These are phyloP conservation scores for Cladopsammia gracilis DNA, from an alignment of 64 coral and sea anemone genomes.

Conservation along the genomic window DNA sequence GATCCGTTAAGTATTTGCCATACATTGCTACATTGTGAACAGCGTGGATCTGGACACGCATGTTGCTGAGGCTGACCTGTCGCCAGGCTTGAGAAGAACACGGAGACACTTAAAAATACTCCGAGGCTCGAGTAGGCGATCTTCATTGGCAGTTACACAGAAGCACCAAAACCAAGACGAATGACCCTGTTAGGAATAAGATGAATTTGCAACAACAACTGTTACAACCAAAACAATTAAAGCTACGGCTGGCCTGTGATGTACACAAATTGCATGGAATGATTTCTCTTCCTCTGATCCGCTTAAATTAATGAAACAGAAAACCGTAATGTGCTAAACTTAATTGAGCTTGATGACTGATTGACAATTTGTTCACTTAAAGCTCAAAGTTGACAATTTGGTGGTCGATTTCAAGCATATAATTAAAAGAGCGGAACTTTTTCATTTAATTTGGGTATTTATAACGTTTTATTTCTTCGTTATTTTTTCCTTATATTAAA, in stretches of 20 bases:
- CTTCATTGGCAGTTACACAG: not conserved
- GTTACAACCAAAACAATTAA: not conserved
- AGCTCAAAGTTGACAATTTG: slow-evolving; percentile 11
- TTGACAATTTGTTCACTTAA: slow-evolving; percentile 1
- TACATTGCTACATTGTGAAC: not conserved
- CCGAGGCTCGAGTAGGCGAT: not conserved
- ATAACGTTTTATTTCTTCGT: not conserved
- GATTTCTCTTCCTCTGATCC: not conserved
- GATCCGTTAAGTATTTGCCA: not conserved
- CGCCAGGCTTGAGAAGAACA: not conserved
- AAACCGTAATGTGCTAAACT: not conserved
- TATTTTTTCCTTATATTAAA: not conserved
- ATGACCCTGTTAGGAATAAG: not conserved
- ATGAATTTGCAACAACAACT: not conserved
- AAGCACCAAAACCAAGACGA: not conserved
- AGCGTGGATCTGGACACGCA: not conserved
- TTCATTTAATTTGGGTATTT: not conserved
- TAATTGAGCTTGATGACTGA: slow-evolving; percentile 47
- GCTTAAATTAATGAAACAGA: not conserved
- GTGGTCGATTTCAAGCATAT: slow-evolving; percentile 24
- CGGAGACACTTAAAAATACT: not conserved
- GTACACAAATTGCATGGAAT: not conserved
- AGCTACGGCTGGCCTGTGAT: not conserved
- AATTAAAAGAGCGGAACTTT: slow-evolving; percentile 36
- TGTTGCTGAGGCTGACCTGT: not conserved